A percentile compares a stretch with the other conserved stretches of the same genome.
These are phyloP conservation scores for Nemotelus pantherinus DNA, from an alignment of 2,888 invertebrate genomes.

Conservation along the genomic window DNA sequence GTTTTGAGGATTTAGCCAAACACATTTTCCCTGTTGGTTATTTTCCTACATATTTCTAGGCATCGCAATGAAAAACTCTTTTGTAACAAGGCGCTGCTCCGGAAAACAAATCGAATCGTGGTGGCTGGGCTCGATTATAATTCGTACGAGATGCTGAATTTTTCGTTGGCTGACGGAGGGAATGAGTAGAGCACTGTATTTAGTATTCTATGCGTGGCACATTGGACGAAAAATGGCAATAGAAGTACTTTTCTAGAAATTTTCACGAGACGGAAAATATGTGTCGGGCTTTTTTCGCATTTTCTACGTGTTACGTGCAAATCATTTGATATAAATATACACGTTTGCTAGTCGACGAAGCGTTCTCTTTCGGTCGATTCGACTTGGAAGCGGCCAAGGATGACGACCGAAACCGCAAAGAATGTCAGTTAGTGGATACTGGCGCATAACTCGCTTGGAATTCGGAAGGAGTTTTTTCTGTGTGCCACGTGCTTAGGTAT, in stretches of 20 bases:
- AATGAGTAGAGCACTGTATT: neutral
- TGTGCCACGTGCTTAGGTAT: no score
- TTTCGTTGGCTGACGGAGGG: no score
- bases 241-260: conserved; percentile 4
- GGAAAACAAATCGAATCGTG: neutral
- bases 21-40: neutral
- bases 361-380: no score
- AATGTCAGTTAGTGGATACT: conserved; percentile 9
- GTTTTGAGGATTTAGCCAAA: conserved; percentile 11
- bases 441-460: neutral
- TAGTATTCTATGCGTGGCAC: conserved; percentile 21
- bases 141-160: no score
- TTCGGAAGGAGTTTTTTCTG: neutral
- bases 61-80: conserved; percentile 17
- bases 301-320: neutral
- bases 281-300: neutral
- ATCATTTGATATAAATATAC: conserved; percentile 6
- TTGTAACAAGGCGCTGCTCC: neutral
- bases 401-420: neutral
- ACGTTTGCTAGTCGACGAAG: neutral
- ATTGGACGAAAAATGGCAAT: conserved; percentile 27
- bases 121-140: no score
- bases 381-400: no score
- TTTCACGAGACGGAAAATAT: neutral
- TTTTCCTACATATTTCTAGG: neutral